phyloP scores from a whole-genome alignment of 1,140 invertebrate species.

The Pseudoatta argentina region DNA sequence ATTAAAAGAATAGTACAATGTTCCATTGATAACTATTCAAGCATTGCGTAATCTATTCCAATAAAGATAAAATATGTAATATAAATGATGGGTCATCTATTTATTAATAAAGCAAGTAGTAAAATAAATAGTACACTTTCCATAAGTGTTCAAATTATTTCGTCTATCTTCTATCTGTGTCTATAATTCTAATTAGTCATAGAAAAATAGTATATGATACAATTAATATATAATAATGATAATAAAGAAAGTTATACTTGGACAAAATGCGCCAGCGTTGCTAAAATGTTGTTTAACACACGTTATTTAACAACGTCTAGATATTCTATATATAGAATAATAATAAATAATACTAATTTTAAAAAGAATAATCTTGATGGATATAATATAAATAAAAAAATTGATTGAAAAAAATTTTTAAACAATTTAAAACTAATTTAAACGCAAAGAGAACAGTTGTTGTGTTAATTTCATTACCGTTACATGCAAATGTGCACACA shows the following conservation, averaged over 20 bases:
- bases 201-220: conserved; percentile 13
- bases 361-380: background rate
- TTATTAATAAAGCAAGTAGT: too few species aligned
- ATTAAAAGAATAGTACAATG: too few species aligned
- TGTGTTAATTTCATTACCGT: background rate
- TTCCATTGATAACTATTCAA: too few species aligned
- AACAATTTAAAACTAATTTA: background rate
- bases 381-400: conserved; percentile 1
- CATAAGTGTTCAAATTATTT: too few species aligned
- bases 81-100: too few species aligned
- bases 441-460: background rate
- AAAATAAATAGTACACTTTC: too few species aligned
- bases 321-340: background rate
- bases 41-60: too few species aligned
- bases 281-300: background rate
- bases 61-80: too few species aligned
- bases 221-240: conserved; percentile 14
- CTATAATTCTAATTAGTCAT: conserved; percentile 24
- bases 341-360: conserved; percentile 48
- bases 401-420: background rate
- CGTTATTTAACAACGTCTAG: background rate
- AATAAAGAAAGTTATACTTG: background rate
- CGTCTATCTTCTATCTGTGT: background rate
- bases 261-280: background rate
- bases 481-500: background rate